These are phyloP conservation scores for Drosophila kepulauana DNA, from an alignment of 1,140 invertebrate species.

Conservation along the genomic window DNA sequence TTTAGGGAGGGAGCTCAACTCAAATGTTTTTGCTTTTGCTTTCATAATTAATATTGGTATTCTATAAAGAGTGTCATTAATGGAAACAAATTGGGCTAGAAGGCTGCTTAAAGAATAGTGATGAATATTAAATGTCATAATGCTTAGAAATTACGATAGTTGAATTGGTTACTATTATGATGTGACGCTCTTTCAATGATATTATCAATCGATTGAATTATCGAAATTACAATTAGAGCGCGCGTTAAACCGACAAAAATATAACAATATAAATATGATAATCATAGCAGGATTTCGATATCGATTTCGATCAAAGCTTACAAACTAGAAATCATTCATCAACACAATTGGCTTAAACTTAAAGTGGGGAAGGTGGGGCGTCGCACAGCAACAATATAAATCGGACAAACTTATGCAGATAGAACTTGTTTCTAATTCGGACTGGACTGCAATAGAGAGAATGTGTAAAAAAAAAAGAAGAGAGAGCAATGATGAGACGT, in stretches of 20 bases:
- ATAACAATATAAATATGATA: conserved; percentile 58
- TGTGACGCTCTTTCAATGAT: conserved; percentile 17
- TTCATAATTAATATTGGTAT: conserved; percentile 6
- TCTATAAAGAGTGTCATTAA: conserved; percentile 19
- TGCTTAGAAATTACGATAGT: conserved; percentile 19
- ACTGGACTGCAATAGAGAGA: conserved; percentile 70
- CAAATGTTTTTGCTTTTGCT: conserved; percentile 27
- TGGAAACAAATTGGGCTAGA: conserved; percentile 16
- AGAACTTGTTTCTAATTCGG: conserved; percentile 62
- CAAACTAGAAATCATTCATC: conserved; percentile 44
- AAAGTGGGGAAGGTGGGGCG: conserved; percentile 34
- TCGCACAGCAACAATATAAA: conserved; percentile 78
- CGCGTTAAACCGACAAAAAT: conserved; percentile 28
- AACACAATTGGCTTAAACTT: conserved; percentile 68
- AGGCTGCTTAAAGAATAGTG: conserved; percentile 31
- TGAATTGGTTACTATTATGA: conserved; percentile 4
- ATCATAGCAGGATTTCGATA: conserved; percentile 22
- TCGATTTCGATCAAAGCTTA: conserved; percentile 52
- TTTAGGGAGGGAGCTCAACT: conserved; percentile 7
- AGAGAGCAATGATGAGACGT: conserved; percentile 24
- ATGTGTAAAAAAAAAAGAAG: conserved; percentile 11
- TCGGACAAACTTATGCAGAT: conserved; percentile 77
- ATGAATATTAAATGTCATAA: conserved; percentile 41
- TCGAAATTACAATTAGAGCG: conserved; percentile 44
- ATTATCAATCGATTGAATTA: neutral